Evolutionary conservation across 1,140 invertebrate species (phyloP), one percentile per base, ranked within the genome.

Genomic region (Catajapyx aquilonaris): DNA sequence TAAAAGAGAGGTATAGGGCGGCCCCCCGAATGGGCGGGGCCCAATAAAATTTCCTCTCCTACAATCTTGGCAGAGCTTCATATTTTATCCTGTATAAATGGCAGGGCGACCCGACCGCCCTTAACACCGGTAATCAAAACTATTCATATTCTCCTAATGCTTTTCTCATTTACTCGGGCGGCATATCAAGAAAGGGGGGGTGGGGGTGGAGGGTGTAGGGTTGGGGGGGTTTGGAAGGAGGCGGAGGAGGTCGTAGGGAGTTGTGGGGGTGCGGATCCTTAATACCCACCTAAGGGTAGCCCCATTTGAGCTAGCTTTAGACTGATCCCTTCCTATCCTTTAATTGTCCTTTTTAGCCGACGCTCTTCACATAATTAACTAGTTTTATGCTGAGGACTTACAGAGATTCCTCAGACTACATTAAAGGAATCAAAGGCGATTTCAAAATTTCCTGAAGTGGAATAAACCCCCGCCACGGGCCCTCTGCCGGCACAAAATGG

Each of bases 101-200:
- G n/a, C n/a, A n/a, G n/a, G n/a, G n/a, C n/a, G n/a, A n/a, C 25
- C 18, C 36, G 20, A 11, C 21, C 17, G 21, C 36, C 21, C n/a
- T 35, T 21, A 5, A n/a, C n/a, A n/a, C 21, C 21, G 21, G 41
- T 43, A 43, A 43, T 43, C 41, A 43, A 43, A 43, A 37, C 38
- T 43, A 43, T 43, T 43, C 41, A 43, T 43, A 43, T 43, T 43
- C 41, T 40, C 41, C 38, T 43, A 43, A 43, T 42, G 41, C 41
- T 39, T 40, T 43, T 43, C 41, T 43, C 41, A 43, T 43, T 43
- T 43, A 39, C 28, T 43, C 17, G 20, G 22, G 13, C 23, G 18
- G 18, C 34, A 13, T 5, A 35, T 35, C 34, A 18, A 18, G 5
- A 13, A 19, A 35, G 5, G 13, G 13, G 13, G 30, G 18, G 30